Evolutionary conservation across 2,113 vertebrate genomes (phyloP).

Genomic region (Lichenostomus cassidix): DNA sequence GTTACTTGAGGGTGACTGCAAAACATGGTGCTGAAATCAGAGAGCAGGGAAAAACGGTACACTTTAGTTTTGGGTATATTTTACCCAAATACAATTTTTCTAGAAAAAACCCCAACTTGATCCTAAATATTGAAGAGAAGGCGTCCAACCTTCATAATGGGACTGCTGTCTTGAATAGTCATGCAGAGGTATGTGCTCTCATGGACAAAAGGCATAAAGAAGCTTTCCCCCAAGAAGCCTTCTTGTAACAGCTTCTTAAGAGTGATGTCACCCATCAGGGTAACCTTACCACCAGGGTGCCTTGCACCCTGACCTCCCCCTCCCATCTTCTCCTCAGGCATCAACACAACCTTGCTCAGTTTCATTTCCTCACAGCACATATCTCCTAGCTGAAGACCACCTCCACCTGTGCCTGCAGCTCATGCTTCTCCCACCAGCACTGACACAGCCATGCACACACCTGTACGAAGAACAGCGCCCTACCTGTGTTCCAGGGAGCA

Average conservation of each 20-base stretch:
- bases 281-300: no score
- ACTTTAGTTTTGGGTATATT: neutral
- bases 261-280: neutral
- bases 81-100: neutral
- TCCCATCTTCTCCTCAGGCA: neutral
- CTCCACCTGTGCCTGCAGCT: neutral
- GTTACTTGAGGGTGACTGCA: neutral
- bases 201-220: neutral
- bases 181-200: neutral
- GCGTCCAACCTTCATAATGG: neutral
- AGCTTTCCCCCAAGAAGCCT: neutral
- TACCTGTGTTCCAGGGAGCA: neutral
- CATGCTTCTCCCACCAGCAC: neutral
- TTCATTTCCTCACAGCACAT: neutral
- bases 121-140: neutral
- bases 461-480: neutral
- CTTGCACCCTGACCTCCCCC: neutral
- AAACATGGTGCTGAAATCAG: neutral
- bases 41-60: neutral
- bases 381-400: neutral
- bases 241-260: neutral
- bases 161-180: neutral
- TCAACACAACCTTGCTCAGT: neutral
- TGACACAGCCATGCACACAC: accelerated
- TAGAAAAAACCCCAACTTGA: neutral